Evolutionary conservation across 2,888 invertebrate species (phyloP).

Genomic region (Chloroclysta siterata): DNA sequence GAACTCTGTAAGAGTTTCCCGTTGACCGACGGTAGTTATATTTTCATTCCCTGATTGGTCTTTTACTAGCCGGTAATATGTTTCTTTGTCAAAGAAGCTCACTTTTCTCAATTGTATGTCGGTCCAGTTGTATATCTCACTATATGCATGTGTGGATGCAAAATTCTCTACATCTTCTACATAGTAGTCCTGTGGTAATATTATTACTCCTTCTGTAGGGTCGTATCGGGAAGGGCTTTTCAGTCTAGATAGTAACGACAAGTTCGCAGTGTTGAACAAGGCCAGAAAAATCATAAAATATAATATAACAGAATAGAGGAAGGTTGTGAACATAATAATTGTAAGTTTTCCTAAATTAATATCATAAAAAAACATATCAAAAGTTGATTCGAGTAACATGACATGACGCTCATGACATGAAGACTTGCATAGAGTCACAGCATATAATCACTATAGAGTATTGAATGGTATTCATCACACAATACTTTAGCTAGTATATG

Average conservation of each 20-base stretch:
- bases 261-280: constrained; percentile 1
- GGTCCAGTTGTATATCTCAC: neutral
- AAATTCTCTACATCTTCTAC: constrained; percentile 23
- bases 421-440: neutral
- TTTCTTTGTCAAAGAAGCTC: constrained; percentile 1
- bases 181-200: constrained; percentile 50
- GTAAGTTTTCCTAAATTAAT: neutral
- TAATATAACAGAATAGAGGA: neutral
- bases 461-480: too few species aligned
- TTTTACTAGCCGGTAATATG: neutral
- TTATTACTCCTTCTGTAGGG: constrained; percentile 35
- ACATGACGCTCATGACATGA: neutral
- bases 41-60: neutral
- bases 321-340: constrained; percentile 13
- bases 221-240: constrained; percentile 47
- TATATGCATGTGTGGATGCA: neutral
- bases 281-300: constrained; percentile 7
- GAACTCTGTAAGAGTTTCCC: neutral
- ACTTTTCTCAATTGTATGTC: neutral
- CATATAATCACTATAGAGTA: too few species aligned
- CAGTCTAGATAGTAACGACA: constrained; percentile 46
- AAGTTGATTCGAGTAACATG: neutral
- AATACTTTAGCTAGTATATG: too few species aligned
- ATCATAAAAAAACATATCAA: neutral
- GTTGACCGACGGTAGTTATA: neutral